Evolutionary conservation across 2,888 invertebrate genomes (phyloP).

Genomic region (Lepidocyrtoides sp.): DNA sequence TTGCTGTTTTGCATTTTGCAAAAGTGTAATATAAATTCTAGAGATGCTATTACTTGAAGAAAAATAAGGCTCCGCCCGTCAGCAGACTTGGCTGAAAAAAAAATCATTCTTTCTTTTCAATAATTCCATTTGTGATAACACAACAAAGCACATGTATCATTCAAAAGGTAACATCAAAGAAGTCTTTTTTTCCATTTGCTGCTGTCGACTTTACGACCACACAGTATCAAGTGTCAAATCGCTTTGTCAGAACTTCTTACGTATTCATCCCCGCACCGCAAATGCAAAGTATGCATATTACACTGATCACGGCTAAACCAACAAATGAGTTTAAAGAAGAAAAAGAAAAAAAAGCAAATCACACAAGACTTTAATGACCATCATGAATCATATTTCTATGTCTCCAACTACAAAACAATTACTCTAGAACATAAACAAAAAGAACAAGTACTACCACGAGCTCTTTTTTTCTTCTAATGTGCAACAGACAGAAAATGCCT

Average conservation of each 20-base stretch:
- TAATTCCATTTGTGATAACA: conserved; percentile 15
- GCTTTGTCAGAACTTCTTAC: neutral
- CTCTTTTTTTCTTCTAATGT: conserved; percentile 7
- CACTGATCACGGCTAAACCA: conserved; percentile 37
- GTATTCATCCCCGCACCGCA: neutral
- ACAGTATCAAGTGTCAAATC: conserved; percentile 67
- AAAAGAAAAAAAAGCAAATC: conserved; percentile 47
- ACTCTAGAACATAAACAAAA: conserved; percentile 64
- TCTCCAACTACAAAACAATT: conserved; percentile 78
- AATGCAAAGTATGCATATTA: neutral
- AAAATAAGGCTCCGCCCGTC: conserved; percentile 21
- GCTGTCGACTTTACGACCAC: conserved; percentile 50
- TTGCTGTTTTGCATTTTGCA: conserved; percentile 5
- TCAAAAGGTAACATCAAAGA: too few relatives aligned
- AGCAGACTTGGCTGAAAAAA: conserved; percentile 11
- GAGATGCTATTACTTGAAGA: too few relatives aligned
- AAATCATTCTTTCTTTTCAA: neutral
- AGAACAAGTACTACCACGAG: conserved; percentile 69
- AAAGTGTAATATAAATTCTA: too few relatives aligned
- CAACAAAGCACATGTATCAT: too few relatives aligned
- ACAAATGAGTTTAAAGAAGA: conserved; percentile 58
- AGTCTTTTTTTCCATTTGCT: neutral
- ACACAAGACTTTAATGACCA: conserved; percentile 74
- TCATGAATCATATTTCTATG: conserved; percentile 79
- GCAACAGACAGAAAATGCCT: conserved; percentile 25